Evolutionary conservation across 2,888 invertebrate genomes (phyloP), one percentile per base, ranked within the genome.

Genomic region (Cephalotes varians): DNA sequence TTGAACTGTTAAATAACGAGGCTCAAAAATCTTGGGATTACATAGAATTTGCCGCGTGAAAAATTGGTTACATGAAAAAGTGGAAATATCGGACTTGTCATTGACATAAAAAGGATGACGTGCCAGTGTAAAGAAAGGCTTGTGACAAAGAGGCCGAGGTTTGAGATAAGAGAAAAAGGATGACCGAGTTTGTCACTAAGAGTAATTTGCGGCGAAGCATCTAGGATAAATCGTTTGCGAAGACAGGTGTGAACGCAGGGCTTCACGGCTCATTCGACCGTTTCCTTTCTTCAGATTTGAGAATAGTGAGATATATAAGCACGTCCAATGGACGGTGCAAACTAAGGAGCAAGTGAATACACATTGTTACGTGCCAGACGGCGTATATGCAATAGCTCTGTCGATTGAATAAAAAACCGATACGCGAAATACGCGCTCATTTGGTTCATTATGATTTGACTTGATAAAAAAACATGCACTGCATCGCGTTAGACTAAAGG

Each of bases 151-250:
- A 47, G 5, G n/a, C 21, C 4, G 25, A 21, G 47, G 58, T 15
- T 5, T 34, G 74, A 80, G 77, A 69, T 56, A 56, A 58, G n/a
- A 34, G 62, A 12, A 25, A 71, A 71, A 25, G 56, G 18, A 47
- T 18, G 54, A 21, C 31, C 31, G 31, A 56, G 77, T 67, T 77
- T 77, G 31, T 15, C 44, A 40, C 21, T 10, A 7, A 21, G 25
- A 47, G 47, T 71, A 56, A 79, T 79, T 79, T 71, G 47, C 44
- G 47, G 56, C 12, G 25, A 47, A 71, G 15, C 56, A 1, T 18
- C 25, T 44, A n/a, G 31, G 56, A 87, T 87, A 82, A 87, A 87
- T 87, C 67, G 64, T 65, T 25, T 25, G 34, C 28, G 40, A 49
- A 69, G 28, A 37, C 73, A 77, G 47, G 69, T 69, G 73, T 25